Conservation (phyloP, 2,113 vertebrate species). For the Suricata suricatta region DNA sequence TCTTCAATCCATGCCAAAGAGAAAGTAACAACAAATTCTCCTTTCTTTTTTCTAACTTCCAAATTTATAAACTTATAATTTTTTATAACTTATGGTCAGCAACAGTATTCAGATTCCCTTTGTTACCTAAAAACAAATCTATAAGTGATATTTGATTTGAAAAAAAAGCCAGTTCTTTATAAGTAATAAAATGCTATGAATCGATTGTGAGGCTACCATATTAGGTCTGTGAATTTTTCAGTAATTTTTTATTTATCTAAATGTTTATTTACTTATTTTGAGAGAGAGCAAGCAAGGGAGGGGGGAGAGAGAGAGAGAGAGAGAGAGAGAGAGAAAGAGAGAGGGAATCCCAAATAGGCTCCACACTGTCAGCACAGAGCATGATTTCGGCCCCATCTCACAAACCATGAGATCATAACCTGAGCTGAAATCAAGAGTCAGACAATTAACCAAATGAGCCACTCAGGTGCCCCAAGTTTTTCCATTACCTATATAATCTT, state of each 20-base stretch:
- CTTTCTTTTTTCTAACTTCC: background rate
- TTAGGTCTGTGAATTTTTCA: background rate
- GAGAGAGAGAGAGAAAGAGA: no score
- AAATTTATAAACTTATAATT: background rate
- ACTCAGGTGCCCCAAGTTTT: background rate
- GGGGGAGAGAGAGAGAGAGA: no score
- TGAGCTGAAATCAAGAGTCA: no score
- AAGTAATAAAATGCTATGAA: slow-evolving; percentile 29
- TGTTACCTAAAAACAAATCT: background rate
- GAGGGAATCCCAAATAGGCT: no score
- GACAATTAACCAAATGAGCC: no score
- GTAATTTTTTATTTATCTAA: slow-evolving; percentile 20
- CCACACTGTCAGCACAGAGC: no score
- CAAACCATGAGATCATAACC: no score
- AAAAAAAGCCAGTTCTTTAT: background rate
- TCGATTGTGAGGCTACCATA: background rate
- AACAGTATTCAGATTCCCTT: background rate
- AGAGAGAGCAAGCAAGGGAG: no score
- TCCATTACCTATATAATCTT: background rate
- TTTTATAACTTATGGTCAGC: background rate
- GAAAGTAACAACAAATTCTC: background rate
- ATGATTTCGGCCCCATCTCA: no score
- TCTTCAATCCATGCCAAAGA: background rate
- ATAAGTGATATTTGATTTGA: background rate
- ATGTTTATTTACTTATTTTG: no score